Conservation (phyloP, 2,113 vertebrate genomes). For the Parotia lawesii region DNA sequence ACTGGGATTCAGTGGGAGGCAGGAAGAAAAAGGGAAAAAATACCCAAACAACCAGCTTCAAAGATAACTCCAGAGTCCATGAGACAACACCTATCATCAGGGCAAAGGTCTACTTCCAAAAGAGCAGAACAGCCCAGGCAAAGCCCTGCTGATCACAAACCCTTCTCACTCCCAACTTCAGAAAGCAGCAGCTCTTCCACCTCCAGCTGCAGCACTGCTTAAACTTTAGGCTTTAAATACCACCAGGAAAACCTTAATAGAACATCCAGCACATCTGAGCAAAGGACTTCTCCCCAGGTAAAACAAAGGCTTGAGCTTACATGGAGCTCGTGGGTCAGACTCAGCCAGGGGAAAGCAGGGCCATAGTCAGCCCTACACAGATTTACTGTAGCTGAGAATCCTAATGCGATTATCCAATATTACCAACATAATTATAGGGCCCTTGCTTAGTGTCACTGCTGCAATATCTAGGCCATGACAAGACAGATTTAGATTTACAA, state of each 20-base stretch:
- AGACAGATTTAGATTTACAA: constrained; percentile 30
- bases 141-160: not conserved
- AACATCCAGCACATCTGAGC: not conserved
- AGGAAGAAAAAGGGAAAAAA: not conserved
- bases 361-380: not conserved
- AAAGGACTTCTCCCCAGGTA: not conserved
- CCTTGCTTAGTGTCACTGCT: not conserved
- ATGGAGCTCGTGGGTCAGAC: accelerated
- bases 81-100: no score
- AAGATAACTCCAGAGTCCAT: not conserved
- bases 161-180: not conserved
- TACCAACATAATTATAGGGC: not conserved
- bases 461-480: constrained; percentile 47
- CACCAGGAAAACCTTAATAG: not conserved
- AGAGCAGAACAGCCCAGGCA: not conserved
- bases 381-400: not conserved
- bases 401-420: constrained; percentile 44
- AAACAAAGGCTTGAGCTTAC: not conserved
- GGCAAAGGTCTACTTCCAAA: not conserved
- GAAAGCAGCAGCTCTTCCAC: not conserved
- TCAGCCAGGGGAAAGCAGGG: not conserved
- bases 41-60: not conserved
- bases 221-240: not conserved
- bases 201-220: not conserved
- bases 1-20: not conserved